A percentile compares a stretch with the other conserved stretches of the same genome.
These are phyloP conservation scores for Lepetodrilus schrolli DNA, from an alignment of 2,888 invertebrate genomes.

Conservation along the genomic window DNA sequence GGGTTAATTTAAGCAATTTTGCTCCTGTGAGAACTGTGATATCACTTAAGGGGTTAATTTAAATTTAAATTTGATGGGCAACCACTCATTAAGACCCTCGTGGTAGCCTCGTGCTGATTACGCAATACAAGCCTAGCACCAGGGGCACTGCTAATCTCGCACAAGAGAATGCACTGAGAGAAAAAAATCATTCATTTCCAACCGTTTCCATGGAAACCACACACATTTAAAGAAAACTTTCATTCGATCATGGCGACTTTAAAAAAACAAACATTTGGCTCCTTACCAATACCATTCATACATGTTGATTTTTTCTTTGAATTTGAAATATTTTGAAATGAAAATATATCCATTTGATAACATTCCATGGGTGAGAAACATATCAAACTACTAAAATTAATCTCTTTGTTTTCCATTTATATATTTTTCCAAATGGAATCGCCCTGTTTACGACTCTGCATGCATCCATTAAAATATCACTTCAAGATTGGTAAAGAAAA, in stretches of 20 bases:
- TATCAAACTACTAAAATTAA: background rate
- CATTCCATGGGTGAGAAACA: no score
- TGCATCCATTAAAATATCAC: background rate
- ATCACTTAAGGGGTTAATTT: constrained; percentile 23
- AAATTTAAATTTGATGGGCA: constrained; percentile 23
- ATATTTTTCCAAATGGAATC: background rate
- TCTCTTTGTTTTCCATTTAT: background rate
- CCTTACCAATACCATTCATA: background rate
- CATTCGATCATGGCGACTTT: constrained; percentile 4
- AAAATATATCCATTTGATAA: no score
- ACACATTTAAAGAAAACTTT: constrained; percentile 25
- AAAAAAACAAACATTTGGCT: background rate
- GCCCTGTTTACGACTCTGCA: background rate
- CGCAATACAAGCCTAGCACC: background rate
- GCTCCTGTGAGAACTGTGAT: background rate
- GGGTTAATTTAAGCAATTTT: constrained; percentile 18
- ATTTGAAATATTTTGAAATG: constrained; percentile 1
- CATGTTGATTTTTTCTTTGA: constrained; percentile 18
- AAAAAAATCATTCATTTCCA: constrained; percentile 25
- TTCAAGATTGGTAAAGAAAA: background rate
- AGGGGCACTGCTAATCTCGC: constrained; percentile 10
- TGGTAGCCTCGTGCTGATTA: constrained; percentile 1
- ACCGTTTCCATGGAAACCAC: constrained; percentile 25
- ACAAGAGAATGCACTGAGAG: constrained; percentile 16
- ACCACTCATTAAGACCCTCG: constrained; percentile 12